Evolutionary conservation across 2,888 invertebrate species (phyloP), one percentile per base, ranked within the genome.

Genomic region (Syrista parreyssii): DNA sequence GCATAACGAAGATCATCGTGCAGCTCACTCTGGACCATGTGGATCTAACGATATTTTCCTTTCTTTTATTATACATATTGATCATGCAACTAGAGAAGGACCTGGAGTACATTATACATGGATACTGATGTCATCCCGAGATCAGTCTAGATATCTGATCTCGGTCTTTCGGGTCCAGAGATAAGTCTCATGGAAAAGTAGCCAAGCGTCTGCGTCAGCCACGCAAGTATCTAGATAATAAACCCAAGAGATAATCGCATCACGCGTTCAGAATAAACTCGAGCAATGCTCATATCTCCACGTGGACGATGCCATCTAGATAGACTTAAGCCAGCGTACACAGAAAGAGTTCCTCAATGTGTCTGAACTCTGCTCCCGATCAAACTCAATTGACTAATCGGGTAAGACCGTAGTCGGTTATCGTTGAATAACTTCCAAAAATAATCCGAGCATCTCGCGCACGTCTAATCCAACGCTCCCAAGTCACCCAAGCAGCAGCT

Each of bases 311-410:
- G 32, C 12, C 31, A 32, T 71, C 71, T 71, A 31, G 71, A 71
- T 71, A 71, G 23, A 33, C 31, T 31, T 71, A 71, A 71, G 71
- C 71, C 71, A 31, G 55, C n/a, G n/a, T n/a, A n/a, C n/a, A n/a
- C n/a, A n/a, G n/a, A n/a, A n/a, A n/a, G n/a, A n/a, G n/a, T n/a
- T n/a, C n/a, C n/a, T 55, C 55, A 55, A 55, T 9, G 55, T 55
- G 71, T 71, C 31, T 33, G 33, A 33, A 33, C 71, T 15, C 71
- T 33, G 71, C 32, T 33, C 33, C 31, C 71, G 31, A 71, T 71
- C 71, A 33, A 9, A 30, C 71, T 33, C 71, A 71, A 71, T 71
- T 71, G 71, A 71, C 33, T 71, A 71, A 71, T 71, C 71, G 71
- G 6, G 32, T 71, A 33, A 32, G 32, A 71, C 32, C 71, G 31